Conservation (phyloP, 2,888 invertebrate species). For the Dromius quadrimaculatus region DNA sequence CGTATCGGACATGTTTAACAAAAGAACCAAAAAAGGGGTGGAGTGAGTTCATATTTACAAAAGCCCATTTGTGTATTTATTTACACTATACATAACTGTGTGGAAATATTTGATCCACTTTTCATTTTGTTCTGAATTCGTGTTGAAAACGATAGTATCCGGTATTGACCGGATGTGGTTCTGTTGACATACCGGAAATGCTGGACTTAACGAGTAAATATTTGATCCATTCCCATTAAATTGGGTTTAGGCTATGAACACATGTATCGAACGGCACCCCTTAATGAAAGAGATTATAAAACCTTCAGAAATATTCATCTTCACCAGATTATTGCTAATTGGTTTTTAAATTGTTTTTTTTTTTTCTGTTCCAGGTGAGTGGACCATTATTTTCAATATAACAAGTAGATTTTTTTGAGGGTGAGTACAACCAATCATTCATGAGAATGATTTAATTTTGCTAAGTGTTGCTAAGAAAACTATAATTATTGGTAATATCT, state of each 20-base stretch:
- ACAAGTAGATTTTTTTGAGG: too few relatives aligned
- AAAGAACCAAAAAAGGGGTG: neutral
- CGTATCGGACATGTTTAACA: neutral
- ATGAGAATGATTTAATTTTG: too few relatives aligned
- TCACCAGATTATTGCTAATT: constrained; percentile 8
- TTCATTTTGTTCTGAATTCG: constrained; percentile 26
- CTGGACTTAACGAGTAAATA: constrained; percentile 44
- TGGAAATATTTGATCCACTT: constrained; percentile 3
- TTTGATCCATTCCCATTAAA: constrained; percentile 46
- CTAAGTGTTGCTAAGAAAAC: too few relatives aligned
- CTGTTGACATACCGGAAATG: constrained; percentile 48
- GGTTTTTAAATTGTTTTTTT: constrained; percentile 32
- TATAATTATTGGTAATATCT: too few relatives aligned
- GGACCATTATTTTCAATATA: constrained; percentile 6
- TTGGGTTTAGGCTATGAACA: neutral
- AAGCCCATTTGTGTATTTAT: neutral
- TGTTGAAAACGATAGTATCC: constrained; percentile 40
- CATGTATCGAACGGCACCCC: constrained; percentile 6
- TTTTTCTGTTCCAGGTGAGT: constrained; percentile 43
- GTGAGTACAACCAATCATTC: too few relatives aligned
- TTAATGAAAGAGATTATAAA: constrained; percentile 23
- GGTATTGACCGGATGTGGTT: constrained; percentile 52
- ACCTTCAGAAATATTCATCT: constrained; percentile 4
- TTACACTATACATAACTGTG: neutral
- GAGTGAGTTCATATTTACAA: constrained; percentile 15